phyloP scores from a whole-genome alignment of 2,113 vertebrate species.

The Hemiprocne comata region DNA sequence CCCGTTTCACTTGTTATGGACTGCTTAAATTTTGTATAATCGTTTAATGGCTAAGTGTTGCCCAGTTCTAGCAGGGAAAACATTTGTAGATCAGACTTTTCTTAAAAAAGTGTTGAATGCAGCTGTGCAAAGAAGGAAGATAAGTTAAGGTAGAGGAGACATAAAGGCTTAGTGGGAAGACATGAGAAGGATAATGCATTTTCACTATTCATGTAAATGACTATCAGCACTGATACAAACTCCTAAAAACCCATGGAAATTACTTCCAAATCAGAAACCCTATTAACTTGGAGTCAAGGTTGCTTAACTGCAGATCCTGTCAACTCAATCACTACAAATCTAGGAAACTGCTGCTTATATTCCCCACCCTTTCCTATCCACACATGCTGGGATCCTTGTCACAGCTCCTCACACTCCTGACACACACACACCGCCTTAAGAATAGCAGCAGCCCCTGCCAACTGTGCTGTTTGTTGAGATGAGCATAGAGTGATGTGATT shows the following conservation, averaged over 20 bases:
- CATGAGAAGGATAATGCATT: constrained; percentile 35
- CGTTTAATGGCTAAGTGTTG: constrained; percentile 14
- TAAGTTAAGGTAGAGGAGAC: constrained; percentile 16
- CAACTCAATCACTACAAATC: constrained; percentile 49
- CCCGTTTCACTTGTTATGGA: neutral
- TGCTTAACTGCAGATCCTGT: constrained; percentile 57
- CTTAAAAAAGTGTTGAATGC: neutral
- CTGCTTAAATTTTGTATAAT: constrained; percentile 6
- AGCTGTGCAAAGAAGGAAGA: neutral
- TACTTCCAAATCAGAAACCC: constrained; percentile 46
- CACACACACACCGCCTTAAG: neutral
- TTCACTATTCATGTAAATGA: constrained; percentile 56
- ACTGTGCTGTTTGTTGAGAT: neutral
- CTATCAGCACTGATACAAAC: constrained; percentile 39
- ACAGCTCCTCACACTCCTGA: rapidly evolving
- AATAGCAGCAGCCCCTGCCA: neutral
- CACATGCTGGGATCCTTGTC: neutral
- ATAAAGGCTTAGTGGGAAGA: constrained; percentile 20
- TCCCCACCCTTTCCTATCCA: neutral
- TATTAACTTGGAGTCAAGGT: constrained; percentile 63
- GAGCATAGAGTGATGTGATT: neutral
- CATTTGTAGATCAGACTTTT: constrained; percentile 15
- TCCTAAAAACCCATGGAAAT: constrained; percentile 52
- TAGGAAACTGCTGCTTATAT: constrained; percentile 15
- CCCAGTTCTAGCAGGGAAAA: neutral